Base-by-base conservation (phyloP, 2,113 vertebrate species). In the Speoplatyrhinus poulsoni region DNA sequence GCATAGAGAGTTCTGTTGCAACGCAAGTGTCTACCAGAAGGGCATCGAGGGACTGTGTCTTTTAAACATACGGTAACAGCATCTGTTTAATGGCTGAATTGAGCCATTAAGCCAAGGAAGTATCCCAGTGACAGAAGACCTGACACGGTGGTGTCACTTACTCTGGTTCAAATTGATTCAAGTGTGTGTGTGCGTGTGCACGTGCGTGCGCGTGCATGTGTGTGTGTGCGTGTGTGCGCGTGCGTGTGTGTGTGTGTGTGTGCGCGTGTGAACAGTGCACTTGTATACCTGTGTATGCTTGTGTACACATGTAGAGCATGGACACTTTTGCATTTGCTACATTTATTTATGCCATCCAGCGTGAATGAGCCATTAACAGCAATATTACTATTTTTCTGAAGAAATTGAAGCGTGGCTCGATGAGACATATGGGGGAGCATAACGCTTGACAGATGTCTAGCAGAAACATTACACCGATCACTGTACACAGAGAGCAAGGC, bases 401-500 rank as follows among this genome's bases (percentile, higher is more conserved):
- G 67, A 56, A 60, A 41, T 41, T 5, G 7, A 41, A 41, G 36
- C 7, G 36, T 41, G 7, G 4, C 36, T 41, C 36, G 36, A 41
- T 8, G 36, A 41, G 60, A 48, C 0, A 41, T 26, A 26, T 3
- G 26, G 70, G 52, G 46, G 33, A 46, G 36, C 15, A 60, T 61
- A 16, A 48, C 70, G 63, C 52, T 12, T 1, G 65, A 70, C 84
- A 85, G 80, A 87, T 76, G 77, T 81, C 33, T 9, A 56, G 55
- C 63, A 76, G 81, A 87, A 88, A 84, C 84, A 48, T 60, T 65
- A 86, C 70, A 83, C 81, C 75, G 53, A 49, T 61, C 55, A 65
- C 66, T 61, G 66, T 46, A 54, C 53, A 33, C 69, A 50, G 49
- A 60, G 46, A 17, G 12, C 4, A 49, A 17, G 47, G 64, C 12